Conservation (phyloP, 2,113 vertebrate species). For the Cynopterus brachyotis region DNA sequence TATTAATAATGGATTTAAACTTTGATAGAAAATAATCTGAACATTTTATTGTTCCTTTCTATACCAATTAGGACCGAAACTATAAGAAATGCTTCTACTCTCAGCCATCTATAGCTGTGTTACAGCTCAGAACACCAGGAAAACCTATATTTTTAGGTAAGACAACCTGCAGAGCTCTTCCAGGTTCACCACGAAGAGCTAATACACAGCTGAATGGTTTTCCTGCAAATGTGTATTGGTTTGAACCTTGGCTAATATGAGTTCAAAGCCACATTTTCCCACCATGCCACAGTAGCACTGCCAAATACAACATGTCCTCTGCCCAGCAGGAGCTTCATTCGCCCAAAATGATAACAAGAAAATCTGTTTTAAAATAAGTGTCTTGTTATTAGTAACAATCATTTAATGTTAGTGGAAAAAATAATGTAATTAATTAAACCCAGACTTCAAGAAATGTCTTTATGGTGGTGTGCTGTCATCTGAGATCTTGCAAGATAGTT, state of each 20-base stretch:
- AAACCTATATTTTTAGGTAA: not conserved
- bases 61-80: not conserved
- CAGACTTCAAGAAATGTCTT: not conserved
- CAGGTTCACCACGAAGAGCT: not conserved
- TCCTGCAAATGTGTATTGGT: not conserved
- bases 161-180: not conserved
- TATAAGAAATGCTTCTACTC: not conserved
- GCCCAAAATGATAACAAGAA: not conserved
- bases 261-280: not conserved
- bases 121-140: not conserved
- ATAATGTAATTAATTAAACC: not conserved
- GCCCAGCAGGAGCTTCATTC: not conserved
- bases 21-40: constrained; percentile 33
- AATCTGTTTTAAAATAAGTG: not conserved
- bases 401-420: not conserved
- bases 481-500: not conserved
- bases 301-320: not conserved
- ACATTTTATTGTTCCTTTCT: not conserved
- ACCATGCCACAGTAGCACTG: not conserved
- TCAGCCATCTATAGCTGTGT: not conserved
- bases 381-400: not conserved
- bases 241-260: not conserved
- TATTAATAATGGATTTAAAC: constrained; percentile 48
- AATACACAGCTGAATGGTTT: not conserved
- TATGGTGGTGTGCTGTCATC: not conserved